Conservation (phyloP, 1,140 invertebrate genomes). For the Eumaeus atala region DNA sequence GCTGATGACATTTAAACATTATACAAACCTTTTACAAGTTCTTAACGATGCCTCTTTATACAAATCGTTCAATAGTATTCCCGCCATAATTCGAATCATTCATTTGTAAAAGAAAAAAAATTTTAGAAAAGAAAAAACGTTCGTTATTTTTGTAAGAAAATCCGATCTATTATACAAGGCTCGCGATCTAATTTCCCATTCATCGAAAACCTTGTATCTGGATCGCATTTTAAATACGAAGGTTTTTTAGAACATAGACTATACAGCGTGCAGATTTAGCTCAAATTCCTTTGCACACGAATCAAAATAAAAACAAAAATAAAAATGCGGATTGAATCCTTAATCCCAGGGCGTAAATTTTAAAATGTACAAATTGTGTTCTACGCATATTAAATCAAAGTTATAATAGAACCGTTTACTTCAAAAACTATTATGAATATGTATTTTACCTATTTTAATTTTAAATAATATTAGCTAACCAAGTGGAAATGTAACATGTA, state of each 20-base stretch:
- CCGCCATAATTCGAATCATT: slow-evolving; percentile 15
- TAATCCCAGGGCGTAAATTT: slow-evolving; percentile 11
- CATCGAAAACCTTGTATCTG: slow-evolving; percentile 32
- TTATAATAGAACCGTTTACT: too few species aligned
- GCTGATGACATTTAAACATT: not conserved
- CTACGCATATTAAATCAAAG: not conserved
- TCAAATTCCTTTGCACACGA: not conserved
- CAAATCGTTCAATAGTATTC: slow-evolving; percentile 15
- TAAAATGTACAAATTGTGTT: slow-evolving; percentile 9
- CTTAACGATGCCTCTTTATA: slow-evolving; percentile 9
- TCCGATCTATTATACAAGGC: slow-evolving; percentile 32
- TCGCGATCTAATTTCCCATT: slow-evolving; percentile 38
- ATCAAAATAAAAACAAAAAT: slow-evolving; percentile 4
- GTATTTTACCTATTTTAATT: too few species aligned
- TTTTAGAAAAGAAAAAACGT: slow-evolving; percentile 21
- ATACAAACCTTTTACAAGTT: not conserved
- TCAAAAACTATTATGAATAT: too few species aligned
- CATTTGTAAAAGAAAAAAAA: slow-evolving; percentile 19
- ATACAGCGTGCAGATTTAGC: not conserved
- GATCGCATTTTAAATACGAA: slow-evolving; percentile 26
- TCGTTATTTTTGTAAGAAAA: slow-evolving; percentile 29
- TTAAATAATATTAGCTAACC: too few species aligned
- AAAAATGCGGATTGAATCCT: slow-evolving; percentile 8
- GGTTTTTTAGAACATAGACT: not conserved
- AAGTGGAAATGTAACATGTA: too few species aligned